phyloP scores from a whole-genome alignment of 2,113 vertebrate species.

The Platysternon megacephalum region DNA sequence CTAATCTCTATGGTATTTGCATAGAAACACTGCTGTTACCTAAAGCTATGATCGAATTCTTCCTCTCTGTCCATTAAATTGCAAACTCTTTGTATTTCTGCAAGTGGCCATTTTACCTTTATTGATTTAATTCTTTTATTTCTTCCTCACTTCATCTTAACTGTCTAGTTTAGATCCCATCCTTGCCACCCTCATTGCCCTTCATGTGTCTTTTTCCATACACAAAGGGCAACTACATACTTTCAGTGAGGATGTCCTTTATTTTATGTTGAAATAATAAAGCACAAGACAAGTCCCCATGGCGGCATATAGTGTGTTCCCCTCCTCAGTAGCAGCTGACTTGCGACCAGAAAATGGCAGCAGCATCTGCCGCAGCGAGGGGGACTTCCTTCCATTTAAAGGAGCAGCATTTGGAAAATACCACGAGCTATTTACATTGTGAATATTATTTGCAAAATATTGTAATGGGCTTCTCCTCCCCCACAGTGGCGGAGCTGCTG shows the following conservation, averaged over 20 bases:
- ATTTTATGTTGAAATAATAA: neutral
- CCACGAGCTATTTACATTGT: neutral
- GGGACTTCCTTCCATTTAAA: neutral
- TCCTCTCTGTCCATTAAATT: neutral
- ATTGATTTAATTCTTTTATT: neutral
- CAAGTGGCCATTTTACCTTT: neutral
- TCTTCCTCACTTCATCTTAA: neutral
- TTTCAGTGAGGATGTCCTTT: neutral
- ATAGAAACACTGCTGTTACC: neutral
- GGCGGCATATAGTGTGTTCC: neutral
- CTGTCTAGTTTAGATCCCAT: neutral
- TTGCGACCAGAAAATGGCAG: neutral
- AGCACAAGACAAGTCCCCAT: neutral
- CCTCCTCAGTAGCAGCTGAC: neutral
- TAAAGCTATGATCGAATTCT: neutral
- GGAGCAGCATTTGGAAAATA: neutral
- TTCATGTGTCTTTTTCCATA: neutral
- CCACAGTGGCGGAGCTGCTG: neutral
- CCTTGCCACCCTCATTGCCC: neutral
- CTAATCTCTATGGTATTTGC: rapidly evolving
- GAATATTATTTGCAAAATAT: neutral
- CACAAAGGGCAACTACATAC: neutral
- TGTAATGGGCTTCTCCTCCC: neutral
- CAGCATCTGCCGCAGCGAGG: neutral
- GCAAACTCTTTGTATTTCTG: neutral